Conservation (phyloP, 2,888 invertebrate species). For the Tyria jacobaeae region DNA sequence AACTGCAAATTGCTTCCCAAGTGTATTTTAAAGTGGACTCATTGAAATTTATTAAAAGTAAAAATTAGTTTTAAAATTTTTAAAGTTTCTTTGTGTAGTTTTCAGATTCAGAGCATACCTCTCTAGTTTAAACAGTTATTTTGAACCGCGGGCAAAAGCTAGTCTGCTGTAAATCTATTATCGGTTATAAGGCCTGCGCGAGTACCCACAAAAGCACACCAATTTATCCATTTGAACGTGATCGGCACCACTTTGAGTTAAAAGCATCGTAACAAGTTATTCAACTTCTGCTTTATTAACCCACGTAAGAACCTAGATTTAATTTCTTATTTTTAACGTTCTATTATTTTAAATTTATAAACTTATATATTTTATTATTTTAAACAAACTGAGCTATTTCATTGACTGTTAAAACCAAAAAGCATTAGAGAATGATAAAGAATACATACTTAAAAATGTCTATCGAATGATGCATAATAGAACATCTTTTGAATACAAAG, state of each 20-base stretch:
- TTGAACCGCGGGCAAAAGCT: no score
- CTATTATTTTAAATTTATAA: background rate
- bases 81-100: background rate
- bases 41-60: conserved; percentile 11
- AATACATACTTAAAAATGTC: background rate
- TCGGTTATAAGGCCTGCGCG: background rate
- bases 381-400: background rate
- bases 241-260: conserved; percentile 38
- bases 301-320: no score
- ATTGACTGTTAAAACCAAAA: background rate
- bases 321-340: conserved; percentile 2
- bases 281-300: conserved; percentile 8
- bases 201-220: conserved; percentile 15
- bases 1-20: conserved; percentile 11
- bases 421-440: background rate
- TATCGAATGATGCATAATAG: background rate
- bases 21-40: background rate
- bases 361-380: background rate
- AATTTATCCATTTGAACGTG: conserved; percentile 27
- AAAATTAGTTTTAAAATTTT: background rate
- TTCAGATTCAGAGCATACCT: background rate
- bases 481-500: background rate
- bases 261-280: conserved; percentile 40
- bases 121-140: no score
- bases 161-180: background rate